Conservation (phyloP, 2,113 vertebrate genomes). For the Oncorhynchus tshawytscha region DNA sequence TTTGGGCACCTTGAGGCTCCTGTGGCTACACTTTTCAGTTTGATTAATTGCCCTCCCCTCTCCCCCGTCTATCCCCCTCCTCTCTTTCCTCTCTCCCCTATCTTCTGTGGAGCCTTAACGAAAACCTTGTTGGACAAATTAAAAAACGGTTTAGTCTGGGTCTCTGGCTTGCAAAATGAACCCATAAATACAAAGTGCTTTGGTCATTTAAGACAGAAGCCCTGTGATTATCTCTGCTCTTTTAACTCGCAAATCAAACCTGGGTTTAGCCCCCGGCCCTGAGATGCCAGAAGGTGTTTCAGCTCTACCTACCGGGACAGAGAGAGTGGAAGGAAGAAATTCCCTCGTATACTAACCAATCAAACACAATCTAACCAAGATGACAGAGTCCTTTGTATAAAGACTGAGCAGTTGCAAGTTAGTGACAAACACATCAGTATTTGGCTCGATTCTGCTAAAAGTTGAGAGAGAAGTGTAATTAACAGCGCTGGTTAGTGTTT, state of each 20-base stretch:
- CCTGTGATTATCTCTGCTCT: constrained; percentile 75
- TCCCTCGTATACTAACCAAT: constrained; percentile 5
- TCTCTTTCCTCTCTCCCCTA: constrained; percentile 31
- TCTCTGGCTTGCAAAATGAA: constrained; percentile 78
- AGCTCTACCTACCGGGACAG: not conserved
- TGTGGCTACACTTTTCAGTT: constrained; percentile 70
- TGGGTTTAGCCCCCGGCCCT: constrained; percentile 32
- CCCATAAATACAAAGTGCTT: constrained; percentile 76
- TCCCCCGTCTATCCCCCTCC: constrained; percentile 47
- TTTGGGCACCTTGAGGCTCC: constrained; percentile 67
- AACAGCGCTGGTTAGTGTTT: constrained; percentile 52
- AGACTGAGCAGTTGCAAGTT: too few species aligned
- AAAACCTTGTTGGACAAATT: constrained; percentile 83
- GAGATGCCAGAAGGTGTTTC: not conserved
- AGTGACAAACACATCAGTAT: not conserved
- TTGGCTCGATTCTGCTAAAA: not conserved
- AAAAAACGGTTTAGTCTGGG: constrained; percentile 78
- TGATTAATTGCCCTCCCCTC: constrained; percentile 72
- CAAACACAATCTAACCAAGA: not conserved
- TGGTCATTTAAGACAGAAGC: constrained; percentile 65
- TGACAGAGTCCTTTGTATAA: constrained; percentile 6
- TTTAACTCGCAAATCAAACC: constrained; percentile 76
- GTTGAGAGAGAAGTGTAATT: constrained; percentile 8
- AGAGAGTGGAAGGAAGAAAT: constrained; percentile 34
- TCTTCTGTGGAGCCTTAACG: constrained; percentile 74